phyloP scores from a whole-genome alignment of 64 coral and sea anemone genomes.

The Catalaphyllia jardinei region DNA sequence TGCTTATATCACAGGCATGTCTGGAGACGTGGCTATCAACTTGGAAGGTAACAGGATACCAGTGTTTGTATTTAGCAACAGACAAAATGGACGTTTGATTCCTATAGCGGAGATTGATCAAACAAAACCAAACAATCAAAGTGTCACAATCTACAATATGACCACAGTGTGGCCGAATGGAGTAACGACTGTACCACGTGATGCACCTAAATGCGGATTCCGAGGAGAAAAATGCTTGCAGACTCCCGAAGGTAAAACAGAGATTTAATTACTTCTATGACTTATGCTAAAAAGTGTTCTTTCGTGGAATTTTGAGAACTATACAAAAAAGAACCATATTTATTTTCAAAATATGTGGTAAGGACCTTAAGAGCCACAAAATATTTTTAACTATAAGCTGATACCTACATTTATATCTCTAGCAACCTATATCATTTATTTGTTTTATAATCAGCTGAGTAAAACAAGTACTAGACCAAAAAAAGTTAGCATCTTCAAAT shows the following conservation, averaged over 20 bases:
- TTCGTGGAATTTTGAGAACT: too few relatives aligned
- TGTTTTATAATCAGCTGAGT: too few relatives aligned
- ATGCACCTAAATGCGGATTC: slow-evolving; percentile 80
- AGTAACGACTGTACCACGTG: slow-evolving; percentile 39
- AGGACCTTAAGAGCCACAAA: too few relatives aligned
- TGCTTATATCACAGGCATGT: slow-evolving; percentile 41
- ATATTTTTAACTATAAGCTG: too few relatives aligned
- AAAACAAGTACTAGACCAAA: too few relatives aligned
- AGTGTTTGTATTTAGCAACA: slow-evolving; percentile 77
- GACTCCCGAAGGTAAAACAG: background rate
- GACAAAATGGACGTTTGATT: slow-evolving; percentile 41
- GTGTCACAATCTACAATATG: slow-evolving; percentile 34
- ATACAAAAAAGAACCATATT: too few relatives aligned
- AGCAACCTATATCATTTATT: too few relatives aligned
- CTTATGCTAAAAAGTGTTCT: too few relatives aligned
- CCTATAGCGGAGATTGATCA: slow-evolving; percentile 63
- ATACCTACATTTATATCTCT: too few relatives aligned
- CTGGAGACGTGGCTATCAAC: slow-evolving; percentile 72
- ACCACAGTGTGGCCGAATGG: slow-evolving; percentile 68
- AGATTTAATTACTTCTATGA: too few relatives aligned
- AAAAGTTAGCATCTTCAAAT: too few relatives aligned
- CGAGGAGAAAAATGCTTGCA: slow-evolving; percentile 61
- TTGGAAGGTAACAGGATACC: slow-evolving; percentile 59
- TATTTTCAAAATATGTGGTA: too few relatives aligned
- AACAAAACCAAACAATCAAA: background rate